Evolutionary conservation across 2,888 invertebrate species (phyloP), one percentile per base, ranked within the genome.

Genomic region (Linnaemya vulpina): DNA sequence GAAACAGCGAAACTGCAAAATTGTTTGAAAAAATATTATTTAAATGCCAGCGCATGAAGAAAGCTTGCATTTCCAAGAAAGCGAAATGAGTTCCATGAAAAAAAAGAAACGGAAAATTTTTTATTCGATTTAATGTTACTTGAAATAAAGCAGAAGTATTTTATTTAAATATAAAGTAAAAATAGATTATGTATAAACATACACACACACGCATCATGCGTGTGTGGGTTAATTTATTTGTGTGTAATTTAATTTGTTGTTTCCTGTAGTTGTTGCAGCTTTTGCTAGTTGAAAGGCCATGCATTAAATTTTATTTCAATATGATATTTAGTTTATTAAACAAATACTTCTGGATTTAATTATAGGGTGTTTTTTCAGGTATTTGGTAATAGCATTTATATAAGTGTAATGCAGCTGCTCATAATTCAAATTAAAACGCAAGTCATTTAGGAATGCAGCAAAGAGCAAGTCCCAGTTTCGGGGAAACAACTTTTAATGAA

Each of bases 241-340:
- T 63, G 20, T 70, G 60, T 38, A 63, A 68, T 78, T 78, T 83
- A 83, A 83, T 83, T 83, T 78, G 74, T 68, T 74, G 74, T 83
- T 83, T 83, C 74, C 83, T 78, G 68, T 58, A 71, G 8, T 20
- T 63, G 25, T 40, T 78, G 25, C 9, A 38, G 46, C 55, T 79
- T 11, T 43, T 46, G 49, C 30, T 46, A 76, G 55, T 58, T 76
- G 65, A 53, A 65, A 65, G 38, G 40, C 15, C 65, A 55, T 43
- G 30, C 38, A 60, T 78, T 73, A 51, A 77, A 53, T 62, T 75
- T 74, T 73, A 40, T 43, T 81, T 49, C 9, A 70, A 67, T 46
- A 35, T 38, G 46, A 62, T 53, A 51, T 75, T 75, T 17, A 49
- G 35, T 51, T 53, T 40, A 25, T 62, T 58, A 49, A 46, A 60